These are phyloP conservation scores for Torymus texanus DNA, from an alignment of 2,888 invertebrate species.

Conservation along the genomic window DNA sequence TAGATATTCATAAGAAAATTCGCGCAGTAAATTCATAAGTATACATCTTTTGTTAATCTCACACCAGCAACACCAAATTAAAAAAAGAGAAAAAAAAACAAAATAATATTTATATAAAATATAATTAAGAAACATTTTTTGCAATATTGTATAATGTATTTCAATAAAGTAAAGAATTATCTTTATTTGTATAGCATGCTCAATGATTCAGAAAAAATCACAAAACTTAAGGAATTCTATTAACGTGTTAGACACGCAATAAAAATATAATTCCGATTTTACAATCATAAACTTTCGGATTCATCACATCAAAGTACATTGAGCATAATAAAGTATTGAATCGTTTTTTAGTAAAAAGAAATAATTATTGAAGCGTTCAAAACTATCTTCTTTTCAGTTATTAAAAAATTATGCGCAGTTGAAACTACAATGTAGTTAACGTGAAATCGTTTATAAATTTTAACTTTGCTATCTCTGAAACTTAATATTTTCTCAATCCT, in stretches of 20 bases:
- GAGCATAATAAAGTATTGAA: slow-evolving; percentile 7
- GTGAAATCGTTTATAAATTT: slow-evolving; percentile 29
- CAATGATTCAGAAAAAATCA: slow-evolving; percentile 5
- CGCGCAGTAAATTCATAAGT: too few species aligned
- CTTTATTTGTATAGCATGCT: slow-evolving; percentile 22
- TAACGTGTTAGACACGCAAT: slow-evolving; percentile 17
- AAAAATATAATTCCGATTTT: slow-evolving; percentile 16
- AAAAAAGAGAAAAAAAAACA: slow-evolving; percentile 36
- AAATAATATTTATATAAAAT: background rate
- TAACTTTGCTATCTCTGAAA: slow-evolving; percentile 11
- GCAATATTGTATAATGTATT: slow-evolving; percentile 42
- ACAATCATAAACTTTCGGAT: slow-evolving; percentile 7
- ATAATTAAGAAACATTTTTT: slow-evolving; percentile 27
- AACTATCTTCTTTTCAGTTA: slow-evolving; percentile 4
- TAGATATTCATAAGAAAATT: too few species aligned
- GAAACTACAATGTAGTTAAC: slow-evolving; percentile 33
- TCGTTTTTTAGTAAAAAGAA: slow-evolving; percentile 24
- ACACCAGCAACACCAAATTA: background rate
- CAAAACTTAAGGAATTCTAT: slow-evolving; percentile 11
- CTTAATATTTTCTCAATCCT: slow-evolving; percentile 9
- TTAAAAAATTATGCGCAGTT: slow-evolving; percentile 1
- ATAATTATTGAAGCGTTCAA: slow-evolving; percentile 21
- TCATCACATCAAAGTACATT: slow-evolving; percentile 11
- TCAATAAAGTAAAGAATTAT: slow-evolving; percentile 32
- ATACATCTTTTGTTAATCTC: too few species aligned